phyloP scores from a whole-genome alignment of 2,797 vertebrate species.

The Coreius guichenoti region DNA sequence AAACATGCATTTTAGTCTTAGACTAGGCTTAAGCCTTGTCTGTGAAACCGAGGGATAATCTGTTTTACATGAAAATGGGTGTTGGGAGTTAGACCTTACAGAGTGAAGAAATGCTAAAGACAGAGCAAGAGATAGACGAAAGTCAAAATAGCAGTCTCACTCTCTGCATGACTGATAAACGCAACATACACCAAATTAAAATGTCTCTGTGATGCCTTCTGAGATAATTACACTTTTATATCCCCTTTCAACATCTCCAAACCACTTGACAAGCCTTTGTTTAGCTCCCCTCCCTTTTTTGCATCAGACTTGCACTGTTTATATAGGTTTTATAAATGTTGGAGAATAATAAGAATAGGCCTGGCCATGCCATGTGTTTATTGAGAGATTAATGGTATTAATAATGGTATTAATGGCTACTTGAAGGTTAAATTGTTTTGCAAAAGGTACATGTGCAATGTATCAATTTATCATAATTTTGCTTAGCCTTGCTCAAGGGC shows the following conservation, averaged over 20 bases:
- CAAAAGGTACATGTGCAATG: too few species aligned
- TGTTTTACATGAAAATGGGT: background rate
- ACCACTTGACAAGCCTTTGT: slow-evolving; percentile 45
- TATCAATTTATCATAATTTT: too few species aligned
- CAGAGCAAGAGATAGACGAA: background rate
- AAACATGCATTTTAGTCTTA: too few species aligned
- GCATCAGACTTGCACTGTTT: slow-evolving; percentile 11
- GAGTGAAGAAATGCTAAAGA: background rate
- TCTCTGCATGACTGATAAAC: slow-evolving; percentile 53
- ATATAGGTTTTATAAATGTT: slow-evolving; percentile 8
- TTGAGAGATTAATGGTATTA: background rate
- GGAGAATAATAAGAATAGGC: slow-evolving; percentile 4
- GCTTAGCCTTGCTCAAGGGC: too few species aligned
- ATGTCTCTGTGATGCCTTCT: slow-evolving; percentile 54
- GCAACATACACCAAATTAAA: slow-evolving; percentile 55
- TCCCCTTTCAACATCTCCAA: slow-evolving; percentile 51
- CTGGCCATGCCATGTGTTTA: background rate
- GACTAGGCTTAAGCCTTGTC: background rate
- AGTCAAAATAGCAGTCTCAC: slow-evolving; percentile 41
- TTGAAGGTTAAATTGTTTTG: too few species aligned
- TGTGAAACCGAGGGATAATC: background rate
- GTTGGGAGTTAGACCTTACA: background rate
- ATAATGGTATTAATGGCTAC: background rate
- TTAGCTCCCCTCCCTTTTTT: slow-evolving; percentile 22
- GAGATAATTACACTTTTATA: slow-evolving; percentile 52